Conservation (phyloP, 2,113 vertebrate genomes). For the Carassius auratus region DNA sequence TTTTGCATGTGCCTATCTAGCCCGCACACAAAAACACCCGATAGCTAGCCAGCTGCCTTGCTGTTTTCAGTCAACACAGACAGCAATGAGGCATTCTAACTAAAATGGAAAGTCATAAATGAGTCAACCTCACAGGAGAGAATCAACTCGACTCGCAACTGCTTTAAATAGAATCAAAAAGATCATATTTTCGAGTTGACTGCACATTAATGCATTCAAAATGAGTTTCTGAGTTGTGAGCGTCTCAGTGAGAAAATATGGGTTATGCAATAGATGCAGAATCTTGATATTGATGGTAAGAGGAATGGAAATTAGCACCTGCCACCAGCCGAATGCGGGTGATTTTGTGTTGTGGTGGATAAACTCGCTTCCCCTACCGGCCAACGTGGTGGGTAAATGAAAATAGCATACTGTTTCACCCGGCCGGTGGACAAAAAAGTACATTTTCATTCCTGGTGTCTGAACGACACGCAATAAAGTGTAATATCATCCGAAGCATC, state of each 20-base stretch:
- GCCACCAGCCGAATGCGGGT: no score
- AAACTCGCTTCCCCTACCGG: no score
- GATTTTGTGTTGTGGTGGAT: no score
- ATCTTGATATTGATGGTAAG: neutral
- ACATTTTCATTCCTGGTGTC: no score
- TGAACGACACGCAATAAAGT: no score
- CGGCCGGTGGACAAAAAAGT: no score
- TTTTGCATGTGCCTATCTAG: constrained; percentile 11
- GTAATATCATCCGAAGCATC: no score
- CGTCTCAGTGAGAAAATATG: neutral
- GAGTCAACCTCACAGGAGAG: neutral
- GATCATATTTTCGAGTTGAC: neutral
- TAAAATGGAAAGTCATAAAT: neutral
- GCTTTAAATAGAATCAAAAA: neutral
- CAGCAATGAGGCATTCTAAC: neutral
- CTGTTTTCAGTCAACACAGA: neutral
- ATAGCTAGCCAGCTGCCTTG: neutral
- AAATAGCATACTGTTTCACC: no score
- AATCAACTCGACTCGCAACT: neutral
- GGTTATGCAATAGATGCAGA: neutral
- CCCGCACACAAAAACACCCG: neutral
- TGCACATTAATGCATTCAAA: neutral
- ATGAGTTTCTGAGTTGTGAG: neutral
- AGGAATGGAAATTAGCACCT: no score
- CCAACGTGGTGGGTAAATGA: no score